Evolutionary conservation across 1,140 invertebrate species (phyloP).

Genomic region (Drosophila ananassae): DNA sequence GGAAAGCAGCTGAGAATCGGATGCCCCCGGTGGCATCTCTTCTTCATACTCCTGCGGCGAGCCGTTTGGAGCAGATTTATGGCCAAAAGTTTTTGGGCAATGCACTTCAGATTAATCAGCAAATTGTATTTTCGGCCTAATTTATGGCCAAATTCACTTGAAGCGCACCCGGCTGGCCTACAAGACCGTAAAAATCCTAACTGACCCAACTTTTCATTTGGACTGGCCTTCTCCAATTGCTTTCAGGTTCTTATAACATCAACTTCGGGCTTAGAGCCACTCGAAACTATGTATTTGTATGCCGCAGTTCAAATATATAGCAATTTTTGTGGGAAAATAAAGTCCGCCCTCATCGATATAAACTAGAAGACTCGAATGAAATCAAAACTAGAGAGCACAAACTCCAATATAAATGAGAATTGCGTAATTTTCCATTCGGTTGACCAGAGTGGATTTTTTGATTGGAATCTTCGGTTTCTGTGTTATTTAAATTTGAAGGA

Average conservation of each 20-base stretch:
- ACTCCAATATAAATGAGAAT: conserved; percentile 36
- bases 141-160: conserved; percentile 64
- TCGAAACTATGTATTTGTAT: conserved; percentile 18
- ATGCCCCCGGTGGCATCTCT: background rate
- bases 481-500: conserved; percentile 33
- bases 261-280: conserved; percentile 10
- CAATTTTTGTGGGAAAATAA: conserved; percentile 1
- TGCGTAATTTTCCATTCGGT: conserved; percentile 40
- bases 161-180: conserved; percentile 3
- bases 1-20: conserved; percentile 55
- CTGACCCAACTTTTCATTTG: conserved; percentile 11
- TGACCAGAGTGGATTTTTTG: conserved; percentile 42
- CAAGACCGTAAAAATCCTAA: conserved; percentile 23
- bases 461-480: conserved; percentile 26
- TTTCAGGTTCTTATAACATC: conserved; percentile 9
- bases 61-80: conserved; percentile 61
- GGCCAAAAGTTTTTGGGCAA: conserved; percentile 68
- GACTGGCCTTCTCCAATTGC: background rate
- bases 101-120: conserved; percentile 81
- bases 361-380: conserved; percentile 2
- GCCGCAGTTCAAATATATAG: conserved; percentile 27
- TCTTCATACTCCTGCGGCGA: conserved; percentile 6
- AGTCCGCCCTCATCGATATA: conserved; percentile 23
- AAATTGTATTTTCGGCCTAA: conserved; percentile 78
- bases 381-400: conserved; percentile 35